A percentile compares a stretch with the other conserved stretches of the same genome.
These are phyloP conservation scores for Macrobrachium nipponense DNA, from an alignment of 1,140 invertebrate species.

Conservation along the genomic window DNA sequence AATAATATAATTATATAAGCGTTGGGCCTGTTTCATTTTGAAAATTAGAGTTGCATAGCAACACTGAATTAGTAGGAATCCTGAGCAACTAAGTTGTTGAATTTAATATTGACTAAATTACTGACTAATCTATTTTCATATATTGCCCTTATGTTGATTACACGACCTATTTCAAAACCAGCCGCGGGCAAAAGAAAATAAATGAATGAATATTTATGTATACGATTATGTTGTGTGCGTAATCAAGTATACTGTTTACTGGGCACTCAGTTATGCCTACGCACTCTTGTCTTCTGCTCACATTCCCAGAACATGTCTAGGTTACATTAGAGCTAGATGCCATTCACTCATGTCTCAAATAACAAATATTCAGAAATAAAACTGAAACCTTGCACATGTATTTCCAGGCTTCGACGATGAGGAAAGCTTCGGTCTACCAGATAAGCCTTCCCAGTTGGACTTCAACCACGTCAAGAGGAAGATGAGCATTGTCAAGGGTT, in stretches of 20 bases:
- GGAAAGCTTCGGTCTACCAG: not conserved
- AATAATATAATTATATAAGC: no score
- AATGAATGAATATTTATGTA: not conserved
- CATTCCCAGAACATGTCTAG: not conserved
- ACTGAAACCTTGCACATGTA: not conserved
- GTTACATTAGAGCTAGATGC: not conserved
- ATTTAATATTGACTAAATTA: no score
- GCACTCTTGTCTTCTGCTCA: not conserved
- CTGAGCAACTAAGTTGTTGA: no score
- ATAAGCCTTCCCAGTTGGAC: not conserved
- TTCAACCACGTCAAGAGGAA: slow-evolving; percentile 42
- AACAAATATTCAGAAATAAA: no score
- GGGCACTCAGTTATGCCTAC: not conserved
- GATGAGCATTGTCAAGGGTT: slow-evolving; percentile 50
- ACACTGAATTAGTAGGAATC: no score
- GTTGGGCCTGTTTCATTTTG: no score
- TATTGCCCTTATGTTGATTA: no score
- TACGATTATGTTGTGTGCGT: slow-evolving; percentile 1
- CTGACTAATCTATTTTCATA: no score
- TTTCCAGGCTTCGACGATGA: not conserved
- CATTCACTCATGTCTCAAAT: not conserved
- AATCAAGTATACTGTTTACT: not conserved
- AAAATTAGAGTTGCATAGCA: no score
- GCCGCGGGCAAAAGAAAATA: not conserved
- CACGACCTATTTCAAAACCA: not conserved